phyloP scores from a whole-genome alignment of 2,888 invertebrate species.

The Noctuana brunneofusca region DNA sequence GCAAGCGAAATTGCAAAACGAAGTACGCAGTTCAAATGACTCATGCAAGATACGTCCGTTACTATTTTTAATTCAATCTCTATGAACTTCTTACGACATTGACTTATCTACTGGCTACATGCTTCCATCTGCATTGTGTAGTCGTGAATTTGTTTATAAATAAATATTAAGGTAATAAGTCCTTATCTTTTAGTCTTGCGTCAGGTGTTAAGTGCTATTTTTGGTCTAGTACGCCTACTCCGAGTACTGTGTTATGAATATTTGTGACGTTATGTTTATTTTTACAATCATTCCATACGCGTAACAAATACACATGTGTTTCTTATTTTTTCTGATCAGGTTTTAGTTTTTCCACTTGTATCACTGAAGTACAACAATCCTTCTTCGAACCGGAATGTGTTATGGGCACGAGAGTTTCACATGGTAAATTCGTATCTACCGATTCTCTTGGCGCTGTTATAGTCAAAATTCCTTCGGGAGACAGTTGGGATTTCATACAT shows the following conservation, averaged over 20 bases:
- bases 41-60: conserved; percentile 32
- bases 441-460: conserved; percentile 56
- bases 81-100: neutral
- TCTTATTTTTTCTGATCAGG: conserved; percentile 16
- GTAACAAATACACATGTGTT: neutral
- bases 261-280: conserved; percentile 19
- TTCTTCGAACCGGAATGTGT: conserved; percentile 33
- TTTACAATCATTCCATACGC: neutral
- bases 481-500: conserved; percentile 53
- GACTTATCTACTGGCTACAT: neutral
- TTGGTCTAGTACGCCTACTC: conserved; percentile 7
- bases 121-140: neutral
- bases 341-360: conserved; percentile 24
- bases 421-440: conserved; percentile 49
- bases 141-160: conserved; percentile 6
- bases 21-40: conserved; percentile 35
- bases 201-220: neutral
- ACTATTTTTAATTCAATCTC: conserved; percentile 20
- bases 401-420: conserved; percentile 54
- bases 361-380: conserved; percentile 33
- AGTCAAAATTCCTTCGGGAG: conserved; percentile 60
- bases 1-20: conserved; percentile 36
- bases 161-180: conserved; percentile 1
- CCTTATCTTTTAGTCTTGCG: neutral
- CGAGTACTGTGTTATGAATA: neutral